Evolutionary conservation across 2,888 invertebrate species (phyloP).

Genomic region (Erebia palarica): DNA sequence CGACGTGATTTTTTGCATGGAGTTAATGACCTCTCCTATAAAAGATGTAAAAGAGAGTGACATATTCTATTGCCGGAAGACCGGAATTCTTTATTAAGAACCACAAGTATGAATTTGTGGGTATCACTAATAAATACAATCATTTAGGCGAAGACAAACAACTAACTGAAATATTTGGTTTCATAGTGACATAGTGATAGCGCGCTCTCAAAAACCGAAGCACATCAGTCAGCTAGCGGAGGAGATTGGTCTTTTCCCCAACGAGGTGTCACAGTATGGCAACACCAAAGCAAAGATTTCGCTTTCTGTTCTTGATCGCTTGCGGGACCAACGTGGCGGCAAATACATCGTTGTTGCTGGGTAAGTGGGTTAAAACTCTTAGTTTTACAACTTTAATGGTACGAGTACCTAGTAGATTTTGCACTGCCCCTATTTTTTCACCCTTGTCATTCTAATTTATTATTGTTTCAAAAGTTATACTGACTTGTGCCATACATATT

Average conservation of each 20-base stretch:
- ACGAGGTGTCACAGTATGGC: conserved; percentile 95
- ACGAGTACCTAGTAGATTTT: no score
- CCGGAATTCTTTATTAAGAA: no score
- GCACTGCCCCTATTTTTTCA: not conserved
- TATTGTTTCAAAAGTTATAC: no score
- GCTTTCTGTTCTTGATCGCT: conserved; percentile 89
- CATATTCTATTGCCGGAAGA: no score
- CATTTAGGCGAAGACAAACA: no score
- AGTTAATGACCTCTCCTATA: no score
- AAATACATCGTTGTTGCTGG: conserved; percentile 98
- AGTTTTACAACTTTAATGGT: not conserved
- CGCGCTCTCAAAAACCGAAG: conserved; percentile 94
- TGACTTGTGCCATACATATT: no score
- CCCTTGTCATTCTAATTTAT: no score
- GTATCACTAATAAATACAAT: no score
- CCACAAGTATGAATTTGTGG: no score
- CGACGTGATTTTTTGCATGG: no score
- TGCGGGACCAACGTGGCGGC: conserved; percentile 87
- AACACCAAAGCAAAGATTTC: conserved; percentile 97
- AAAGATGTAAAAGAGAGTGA: no score
- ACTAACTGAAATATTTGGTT: not conserved
- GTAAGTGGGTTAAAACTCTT: conserved; percentile 72
- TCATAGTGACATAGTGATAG: conserved; percentile 93
- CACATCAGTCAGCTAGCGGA: conserved; percentile 88
- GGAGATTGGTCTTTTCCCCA: conserved; percentile 91